Evolutionary conservation across 2,888 invertebrate species (phyloP), one percentile per base, ranked within the genome.

Genomic region (Chrysolina americana): DNA sequence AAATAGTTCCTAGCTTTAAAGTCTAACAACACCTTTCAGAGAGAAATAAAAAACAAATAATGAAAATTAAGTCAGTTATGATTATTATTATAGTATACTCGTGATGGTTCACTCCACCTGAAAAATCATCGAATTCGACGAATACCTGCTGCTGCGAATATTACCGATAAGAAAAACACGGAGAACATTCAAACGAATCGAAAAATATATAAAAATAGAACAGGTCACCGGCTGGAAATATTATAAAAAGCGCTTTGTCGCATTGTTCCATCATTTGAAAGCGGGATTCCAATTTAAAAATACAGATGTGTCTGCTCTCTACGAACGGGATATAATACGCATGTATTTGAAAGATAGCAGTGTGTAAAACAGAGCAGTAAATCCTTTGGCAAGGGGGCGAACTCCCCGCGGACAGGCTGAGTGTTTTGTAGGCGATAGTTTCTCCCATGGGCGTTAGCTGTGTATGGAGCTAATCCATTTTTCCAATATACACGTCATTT

Each of bases 401-500:
- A 75, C 48, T 79, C 85, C 85, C 85, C 79, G 78, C 78, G 84
- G 84, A 82, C 78, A 71, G 78, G 70, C 80, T 80, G 87, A 86
- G 86, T 86, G 87, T 86, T 75, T 75, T 84, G 84, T 82, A 81
- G 84, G 84, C 84, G 87, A 87, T 87, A 87, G 85, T 83, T 82
- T 81, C 78, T 87, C 87, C 85, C 87, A 73, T 75, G 87, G 85
- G 87, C 76, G 78, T 80, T 80, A 84, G 44, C 64, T 66, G 69
- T 59, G 62, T 69, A 78, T 78, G 80, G 82, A 84, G 83, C 84
- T 86, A 87, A 87, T 87, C 87, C 87, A 86, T 86, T 87, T 87
- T 87, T 87, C 86, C 86, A 87, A 87, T 87, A 86, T 86, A 86
- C 85, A 86, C 86, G 86, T 87, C 87, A 87, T 87, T 87, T 86